These are phyloP conservation scores for Chiridota heheva DNA, from an alignment of 35 echinoderm and acorn worm species.

Conservation along the genomic window DNA sequence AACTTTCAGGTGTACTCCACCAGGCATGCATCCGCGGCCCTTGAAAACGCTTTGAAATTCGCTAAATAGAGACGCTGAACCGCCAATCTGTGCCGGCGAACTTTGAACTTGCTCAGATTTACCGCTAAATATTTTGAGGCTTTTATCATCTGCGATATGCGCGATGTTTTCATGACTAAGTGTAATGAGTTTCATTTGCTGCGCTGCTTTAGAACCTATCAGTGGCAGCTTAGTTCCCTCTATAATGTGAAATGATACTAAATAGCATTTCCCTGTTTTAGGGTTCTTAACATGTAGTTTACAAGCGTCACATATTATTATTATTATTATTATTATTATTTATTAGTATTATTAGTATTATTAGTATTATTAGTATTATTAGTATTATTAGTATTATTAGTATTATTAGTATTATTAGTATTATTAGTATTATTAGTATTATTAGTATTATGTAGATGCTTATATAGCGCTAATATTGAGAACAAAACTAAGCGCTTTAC, in stretches of 20 bases:
- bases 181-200: slow-evolving; percentile 56
- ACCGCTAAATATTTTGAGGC: neutral
- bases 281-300: slow-evolving; percentile 31
- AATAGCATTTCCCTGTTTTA: slow-evolving; percentile 12
- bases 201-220: slow-evolving; percentile 46
- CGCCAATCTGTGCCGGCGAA: neutral
- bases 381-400: no score
- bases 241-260: slow-evolving; percentile 34
- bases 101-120: neutral
- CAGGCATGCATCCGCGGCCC: slow-evolving; percentile 39
- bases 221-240: slow-evolving; percentile 20
- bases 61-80: neutral
- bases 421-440: no score
- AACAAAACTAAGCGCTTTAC: no score
- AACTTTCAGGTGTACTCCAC: slow-evolving; percentile 11
- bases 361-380: no score
- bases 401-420: no score
- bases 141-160: neutral
- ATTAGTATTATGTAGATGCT: no score
- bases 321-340: no score
- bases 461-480: no score
- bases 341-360: no score
- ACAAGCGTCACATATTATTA: slow-evolving; percentile 11
- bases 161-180: slow-evolving; percentile 42
- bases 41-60: slow-evolving; percentile 36